phyloP scores from a whole-genome alignment of 2,113 vertebrate species.

The Panthera leo region DNA sequence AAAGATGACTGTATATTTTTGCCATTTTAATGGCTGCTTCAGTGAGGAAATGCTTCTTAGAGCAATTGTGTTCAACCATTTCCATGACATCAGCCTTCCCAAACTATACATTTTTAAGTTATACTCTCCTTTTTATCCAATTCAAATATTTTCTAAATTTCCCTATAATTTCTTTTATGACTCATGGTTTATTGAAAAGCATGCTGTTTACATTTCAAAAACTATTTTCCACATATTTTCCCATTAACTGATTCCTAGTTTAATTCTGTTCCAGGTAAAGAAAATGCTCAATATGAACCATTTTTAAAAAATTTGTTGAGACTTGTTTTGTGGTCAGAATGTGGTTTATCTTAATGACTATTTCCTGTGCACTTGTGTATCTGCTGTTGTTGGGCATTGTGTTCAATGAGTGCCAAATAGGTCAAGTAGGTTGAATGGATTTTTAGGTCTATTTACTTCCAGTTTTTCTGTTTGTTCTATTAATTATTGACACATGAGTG shows the following conservation, averaged over 20 bases:
- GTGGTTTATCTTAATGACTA: background rate
- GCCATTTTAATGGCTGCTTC: background rate
- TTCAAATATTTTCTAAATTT: background rate
- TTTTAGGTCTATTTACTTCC: slow-evolving; percentile 42
- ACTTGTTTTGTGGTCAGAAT: background rate
- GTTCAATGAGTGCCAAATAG: slow-evolving; percentile 16
- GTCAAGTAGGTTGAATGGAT: slow-evolving; percentile 11
- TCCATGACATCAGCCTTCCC: background rate
- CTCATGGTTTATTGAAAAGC: background rate
- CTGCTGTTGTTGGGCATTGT: background rate
- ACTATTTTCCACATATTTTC: background rate
- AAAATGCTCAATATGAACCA: background rate
- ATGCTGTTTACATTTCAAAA: background rate
- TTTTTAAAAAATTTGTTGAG: background rate
- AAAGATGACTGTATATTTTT: background rate
- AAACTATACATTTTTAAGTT: background rate
- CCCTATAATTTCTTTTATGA: background rate
- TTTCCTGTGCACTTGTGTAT: background rate
- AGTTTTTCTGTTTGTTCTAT: slow-evolving; percentile 14
- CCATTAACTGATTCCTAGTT: background rate
- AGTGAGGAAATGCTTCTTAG: background rate
- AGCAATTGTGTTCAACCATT: background rate
- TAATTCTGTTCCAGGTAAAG: background rate
- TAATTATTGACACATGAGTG: slow-evolving; percentile 37
- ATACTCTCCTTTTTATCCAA: background rate